These are phyloP conservation scores for Idaea biselata DNA, from an alignment of 2,888 invertebrate species.

Conservation along the genomic window DNA sequence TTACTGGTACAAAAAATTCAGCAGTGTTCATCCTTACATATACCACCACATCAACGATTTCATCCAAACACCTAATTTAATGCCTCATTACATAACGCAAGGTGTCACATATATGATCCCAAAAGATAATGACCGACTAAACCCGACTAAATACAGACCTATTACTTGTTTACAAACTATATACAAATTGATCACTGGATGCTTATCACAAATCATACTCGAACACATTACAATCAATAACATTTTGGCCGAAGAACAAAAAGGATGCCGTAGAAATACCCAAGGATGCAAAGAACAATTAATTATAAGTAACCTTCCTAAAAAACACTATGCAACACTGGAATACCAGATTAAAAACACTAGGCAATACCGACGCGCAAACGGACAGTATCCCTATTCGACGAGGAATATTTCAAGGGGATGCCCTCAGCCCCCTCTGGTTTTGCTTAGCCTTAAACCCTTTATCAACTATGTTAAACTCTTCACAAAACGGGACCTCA, in stretches of 20 bases:
- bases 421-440: background rate
- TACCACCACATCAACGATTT: slow-evolving; percentile 18
- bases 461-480: slow-evolving; percentile 3
- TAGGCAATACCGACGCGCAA: background rate
- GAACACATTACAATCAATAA: slow-evolving; percentile 20
- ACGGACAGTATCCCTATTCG: background rate
- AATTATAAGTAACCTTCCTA: slow-evolving; percentile 3
- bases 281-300: slow-evolving; percentile 19
- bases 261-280: slow-evolving; percentile 23
- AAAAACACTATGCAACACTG: slow-evolving; percentile 15
- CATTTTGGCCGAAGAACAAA: slow-evolving; percentile 28
- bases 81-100: slow-evolving; percentile 20
- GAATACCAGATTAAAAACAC: slow-evolving; percentile 14
- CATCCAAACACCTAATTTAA: slow-evolving; percentile 10
- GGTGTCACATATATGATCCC: slow-evolving; percentile 28
- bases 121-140: slow-evolving; percentile 20
- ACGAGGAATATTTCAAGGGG: background rate
- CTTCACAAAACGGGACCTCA: background rate
- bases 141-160: slow-evolving; percentile 32
- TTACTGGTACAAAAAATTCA: slow-evolving; percentile 14
- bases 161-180: slow-evolving; percentile 35
- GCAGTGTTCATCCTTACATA: background rate
- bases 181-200: slow-evolving; percentile 29
- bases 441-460: slow-evolving; percentile 20
- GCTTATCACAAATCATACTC: slow-evolving; percentile 24